Evolutionary conservation across 2,888 invertebrate genomes (phyloP).

Genomic region (Tuta absoluta): DNA sequence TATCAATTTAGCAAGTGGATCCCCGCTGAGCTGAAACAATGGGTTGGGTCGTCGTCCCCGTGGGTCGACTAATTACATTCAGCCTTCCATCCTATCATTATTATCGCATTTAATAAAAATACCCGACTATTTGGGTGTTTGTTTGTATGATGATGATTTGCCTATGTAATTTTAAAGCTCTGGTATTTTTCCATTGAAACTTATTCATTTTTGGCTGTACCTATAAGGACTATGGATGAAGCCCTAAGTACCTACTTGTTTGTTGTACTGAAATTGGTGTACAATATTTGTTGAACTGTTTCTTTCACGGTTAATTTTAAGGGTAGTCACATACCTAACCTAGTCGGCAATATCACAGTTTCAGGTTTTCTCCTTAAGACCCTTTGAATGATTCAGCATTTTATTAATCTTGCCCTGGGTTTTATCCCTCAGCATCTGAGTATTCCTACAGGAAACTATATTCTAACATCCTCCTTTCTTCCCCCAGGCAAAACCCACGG

Average conservation of each 20-base stretch:
- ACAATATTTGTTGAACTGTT: too few relatives aligned
- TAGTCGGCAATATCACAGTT: too few relatives aligned
- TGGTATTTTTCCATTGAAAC: slow-evolving; percentile 3
- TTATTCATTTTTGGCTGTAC: too few relatives aligned
- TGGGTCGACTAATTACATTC: slow-evolving; percentile 66
- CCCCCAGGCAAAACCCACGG: background rate
- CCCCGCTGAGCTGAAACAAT: slow-evolving; percentile 40
- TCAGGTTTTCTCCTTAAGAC: too few relatives aligned
- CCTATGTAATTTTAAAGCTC: background rate
- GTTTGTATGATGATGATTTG: background rate
- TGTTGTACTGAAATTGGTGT: too few relatives aligned
- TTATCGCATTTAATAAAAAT: slow-evolving; percentile 22
- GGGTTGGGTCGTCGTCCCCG: slow-evolving; percentile 60
- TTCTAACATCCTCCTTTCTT: background rate
- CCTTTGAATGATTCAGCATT: too few relatives aligned
- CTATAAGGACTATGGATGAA: too few relatives aligned
- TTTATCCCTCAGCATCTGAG: background rate
- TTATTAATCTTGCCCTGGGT: background rate
- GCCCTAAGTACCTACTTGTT: too few relatives aligned
- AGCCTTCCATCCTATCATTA: slow-evolving; percentile 29
- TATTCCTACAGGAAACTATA: background rate
- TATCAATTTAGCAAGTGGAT: slow-evolving; percentile 19
- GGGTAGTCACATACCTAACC: too few relatives aligned
- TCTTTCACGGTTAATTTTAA: too few relatives aligned
- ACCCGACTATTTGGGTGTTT: slow-evolving; percentile 9